phyloP scores from a whole-genome alignment of 2,797 vertebrate genomes.

The Acrossocheilus fasciatus region DNA sequence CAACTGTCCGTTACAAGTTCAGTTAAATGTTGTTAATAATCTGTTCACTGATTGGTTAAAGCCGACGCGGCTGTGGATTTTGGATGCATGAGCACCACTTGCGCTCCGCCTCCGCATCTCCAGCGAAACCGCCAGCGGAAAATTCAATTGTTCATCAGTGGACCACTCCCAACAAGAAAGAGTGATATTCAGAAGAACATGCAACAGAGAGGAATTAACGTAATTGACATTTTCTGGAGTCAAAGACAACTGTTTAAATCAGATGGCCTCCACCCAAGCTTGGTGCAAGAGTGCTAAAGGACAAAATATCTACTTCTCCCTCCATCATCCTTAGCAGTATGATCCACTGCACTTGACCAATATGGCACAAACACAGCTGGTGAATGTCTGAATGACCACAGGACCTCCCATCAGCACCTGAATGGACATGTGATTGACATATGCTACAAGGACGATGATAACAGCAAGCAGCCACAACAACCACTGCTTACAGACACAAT shows the following conservation, averaged over 20 bases:
- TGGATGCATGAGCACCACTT: too few relatives aligned
- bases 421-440: not conserved
- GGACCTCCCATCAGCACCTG: not conserved
- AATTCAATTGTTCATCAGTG: slow-evolving; percentile 9
- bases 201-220: not conserved
- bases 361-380: not conserved
- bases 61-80: too few relatives aligned
- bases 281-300: not conserved
- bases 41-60: too few relatives aligned
- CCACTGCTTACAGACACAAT: not conserved
- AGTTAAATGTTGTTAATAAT: too few relatives aligned
- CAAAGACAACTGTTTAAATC: not conserved
- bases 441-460: not conserved
- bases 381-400: not conserved
- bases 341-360: not conserved
- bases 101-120: too few relatives aligned
- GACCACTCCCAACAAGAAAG: slow-evolving; percentile 6
- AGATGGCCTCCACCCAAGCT: slow-evolving; percentile 4
- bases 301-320: not conserved
- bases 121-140: too few relatives aligned
- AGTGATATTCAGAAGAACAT: too few relatives aligned
- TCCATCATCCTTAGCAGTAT: not conserved
- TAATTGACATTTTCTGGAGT: slow-evolving; percentile 21
- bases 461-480: not conserved
- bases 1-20: too few relatives aligned